Base-by-base conservation (phyloP, 1,140 invertebrate species). In the Lethrus apterus region DNA sequence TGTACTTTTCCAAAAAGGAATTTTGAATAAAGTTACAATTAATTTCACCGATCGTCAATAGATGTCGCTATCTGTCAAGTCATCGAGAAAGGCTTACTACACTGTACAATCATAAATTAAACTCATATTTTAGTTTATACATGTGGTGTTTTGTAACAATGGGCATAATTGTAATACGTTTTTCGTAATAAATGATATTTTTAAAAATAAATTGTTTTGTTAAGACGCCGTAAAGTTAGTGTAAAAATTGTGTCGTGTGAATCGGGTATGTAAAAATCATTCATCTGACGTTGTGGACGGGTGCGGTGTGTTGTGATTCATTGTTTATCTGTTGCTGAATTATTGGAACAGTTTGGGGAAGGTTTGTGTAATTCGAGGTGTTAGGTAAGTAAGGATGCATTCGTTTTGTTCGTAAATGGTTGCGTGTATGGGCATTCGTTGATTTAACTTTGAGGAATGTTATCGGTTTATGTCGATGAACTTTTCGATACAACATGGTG, bases 401-500 rank as follows among this genome's bases (percentile, higher is more conserved):
- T n/a, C 10, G 5, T 21, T 3, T 2, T 2, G 14, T 8, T n/a
- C 10, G 7, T 23, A 18, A 1, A 34, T 34, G 8, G 17, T 34
- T 9, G 24, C 24, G 24, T 18, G 19, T n/a, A 26, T n/a, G 24
- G n/a, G n/a, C 7, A 34, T 18, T 4, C 4, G 13, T 18, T 15
- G 9, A 4, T 21, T 20, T 4, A 21, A 10, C 1, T n/a, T n/a
- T n/a, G n/a, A n/a, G n/a, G 9, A 7, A 17, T 21, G 24, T 35
- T 45, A 13, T 18, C 32, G 15, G 4, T 17, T 14, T 34, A 45
- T 41, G 54, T 56, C 51, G 54, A 54, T 54, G 54, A 56, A 54
- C 51, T 48, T 44, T 48, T 19, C 8, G 9, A 36, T 49, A 52
- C 56, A 58, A 60, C 50, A 60, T 60, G 57, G 57, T 53, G 44